phyloP scores from a whole-genome alignment of 2,113 vertebrate species.

The Vimba vimba region DNA sequence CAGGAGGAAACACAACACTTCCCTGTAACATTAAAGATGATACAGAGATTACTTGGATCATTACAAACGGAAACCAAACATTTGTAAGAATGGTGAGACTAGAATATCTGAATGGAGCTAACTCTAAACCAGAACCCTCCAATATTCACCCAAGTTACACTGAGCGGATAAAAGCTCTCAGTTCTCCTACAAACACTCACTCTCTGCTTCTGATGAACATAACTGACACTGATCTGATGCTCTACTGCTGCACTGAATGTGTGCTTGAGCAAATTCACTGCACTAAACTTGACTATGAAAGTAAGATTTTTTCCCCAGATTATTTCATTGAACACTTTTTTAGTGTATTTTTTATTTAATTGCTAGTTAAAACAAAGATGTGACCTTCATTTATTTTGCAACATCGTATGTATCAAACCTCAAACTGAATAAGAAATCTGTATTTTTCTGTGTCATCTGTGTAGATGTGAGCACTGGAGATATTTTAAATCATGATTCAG shows the following conservation, averaged over 20 bases:
- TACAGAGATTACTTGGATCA: neutral
- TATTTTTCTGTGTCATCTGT: neutral
- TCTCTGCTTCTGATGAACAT: conserved; percentile 32
- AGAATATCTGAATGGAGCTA: neutral
- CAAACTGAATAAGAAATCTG: neutral
- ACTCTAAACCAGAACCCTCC: neutral
- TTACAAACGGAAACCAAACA: conserved; percentile 2
- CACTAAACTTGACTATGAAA: neutral
- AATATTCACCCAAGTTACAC: neutral
- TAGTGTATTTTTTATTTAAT: too few species aligned
- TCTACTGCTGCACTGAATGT: conserved; percentile 7
- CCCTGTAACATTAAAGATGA: neutral
- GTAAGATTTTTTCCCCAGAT: neutral
- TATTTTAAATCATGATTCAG: neutral
- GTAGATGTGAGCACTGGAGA: neutral
- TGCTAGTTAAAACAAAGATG: too few species aligned
- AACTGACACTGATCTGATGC: conserved; percentile 7
- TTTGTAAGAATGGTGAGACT: neutral
- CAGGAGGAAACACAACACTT: neutral
- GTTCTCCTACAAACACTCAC: conserved; percentile 12
- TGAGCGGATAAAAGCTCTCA: neutral
- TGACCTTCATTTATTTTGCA: too few species aligned
- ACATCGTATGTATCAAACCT: neutral
- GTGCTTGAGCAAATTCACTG: neutral
- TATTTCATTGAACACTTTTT: too few species aligned